Conservation (phyloP, 2,113 vertebrate genomes). For the Pseudorasbora parva region DNA sequence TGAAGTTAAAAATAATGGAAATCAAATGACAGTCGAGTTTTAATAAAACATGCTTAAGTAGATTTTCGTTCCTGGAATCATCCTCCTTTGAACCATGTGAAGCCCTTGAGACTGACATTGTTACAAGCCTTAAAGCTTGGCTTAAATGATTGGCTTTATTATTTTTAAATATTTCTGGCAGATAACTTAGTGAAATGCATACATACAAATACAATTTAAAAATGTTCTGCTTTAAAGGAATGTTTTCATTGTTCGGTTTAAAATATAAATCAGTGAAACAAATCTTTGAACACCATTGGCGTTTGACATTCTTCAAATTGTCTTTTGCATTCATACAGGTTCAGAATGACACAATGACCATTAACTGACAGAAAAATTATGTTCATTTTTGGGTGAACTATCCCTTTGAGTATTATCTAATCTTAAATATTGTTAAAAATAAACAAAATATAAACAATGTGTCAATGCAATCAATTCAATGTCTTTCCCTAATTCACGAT, state of each 20-base stretch:
- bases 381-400: not conserved
- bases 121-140: not conserved
- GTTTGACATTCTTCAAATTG: not conserved
- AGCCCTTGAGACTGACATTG: not conserved
- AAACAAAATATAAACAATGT: too few species aligned
- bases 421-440: not conserved
- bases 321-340: not conserved
- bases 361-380: not conserved
- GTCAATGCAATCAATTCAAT: too few species aligned
- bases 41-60: constrained; percentile 43
- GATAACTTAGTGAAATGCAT: not conserved
- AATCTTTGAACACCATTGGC: not conserved
- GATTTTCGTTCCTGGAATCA: not conserved
- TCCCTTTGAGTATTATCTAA: not conserved
- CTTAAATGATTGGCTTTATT: too few species aligned
- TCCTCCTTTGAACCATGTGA: constrained; percentile 11
- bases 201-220: not conserved
- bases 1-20: constrained; percentile 17
- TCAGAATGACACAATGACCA: not conserved
- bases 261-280: not conserved
- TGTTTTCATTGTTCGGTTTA: not conserved
- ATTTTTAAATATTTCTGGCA: not conserved
- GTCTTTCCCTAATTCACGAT: too few species aligned
- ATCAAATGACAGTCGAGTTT: not conserved
- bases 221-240: not conserved